A percentile compares a stretch with the other conserved stretches of the same genome.
Conservation (phyloP, 2,113 vertebrate genomes). For the Charina bottae region DNA sequence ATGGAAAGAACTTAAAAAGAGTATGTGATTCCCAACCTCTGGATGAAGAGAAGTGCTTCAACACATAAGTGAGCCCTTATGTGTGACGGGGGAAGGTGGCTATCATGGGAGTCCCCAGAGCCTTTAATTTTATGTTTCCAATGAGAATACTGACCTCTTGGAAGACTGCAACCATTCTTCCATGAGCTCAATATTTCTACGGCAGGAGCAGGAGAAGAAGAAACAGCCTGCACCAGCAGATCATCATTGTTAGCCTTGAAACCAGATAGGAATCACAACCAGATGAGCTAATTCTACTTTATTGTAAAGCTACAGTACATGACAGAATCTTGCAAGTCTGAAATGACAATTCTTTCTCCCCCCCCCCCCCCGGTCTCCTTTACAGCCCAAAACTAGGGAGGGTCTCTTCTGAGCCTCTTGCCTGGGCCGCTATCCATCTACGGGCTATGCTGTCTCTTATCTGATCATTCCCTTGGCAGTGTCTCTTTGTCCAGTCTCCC, state of each 20-base stretch:
- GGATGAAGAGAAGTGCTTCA: neutral
- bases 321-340: too few species aligned
- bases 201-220: neutral
- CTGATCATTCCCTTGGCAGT: too few species aligned
- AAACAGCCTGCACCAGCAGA: neutral
- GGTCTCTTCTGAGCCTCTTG: too few species aligned
- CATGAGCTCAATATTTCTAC: neutral
- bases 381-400: too few species aligned
- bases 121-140: neutral
- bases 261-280: too few species aligned
- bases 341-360: too few species aligned
- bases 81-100: neutral
- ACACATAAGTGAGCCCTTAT: neutral
- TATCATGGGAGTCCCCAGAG: neutral
- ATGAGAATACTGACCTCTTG: neutral
- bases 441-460: too few species aligned
- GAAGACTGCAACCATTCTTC: neutral
- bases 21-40: neutral
- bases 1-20: neutral
- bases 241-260: neutral
- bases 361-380: too few species aligned
- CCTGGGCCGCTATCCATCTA: too few species aligned
- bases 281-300: too few species aligned
- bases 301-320: too few species aligned
- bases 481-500: too few species aligned